These are phyloP conservation scores for Heliconius charithonia DNA, from an alignment of 2,888 invertebrate species.

Conservation along the genomic window DNA sequence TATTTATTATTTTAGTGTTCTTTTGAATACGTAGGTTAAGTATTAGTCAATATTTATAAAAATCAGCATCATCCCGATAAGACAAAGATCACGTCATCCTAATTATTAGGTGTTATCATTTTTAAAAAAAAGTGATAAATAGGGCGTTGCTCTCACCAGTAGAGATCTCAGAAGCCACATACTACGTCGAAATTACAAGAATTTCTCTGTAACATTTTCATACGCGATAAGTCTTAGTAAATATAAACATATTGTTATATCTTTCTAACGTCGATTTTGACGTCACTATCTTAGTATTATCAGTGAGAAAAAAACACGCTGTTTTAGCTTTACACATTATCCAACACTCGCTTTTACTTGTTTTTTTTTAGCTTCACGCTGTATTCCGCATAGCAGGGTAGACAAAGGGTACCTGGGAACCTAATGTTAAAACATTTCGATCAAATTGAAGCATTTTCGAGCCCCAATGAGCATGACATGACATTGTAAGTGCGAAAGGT, in stretches of 20 bases:
- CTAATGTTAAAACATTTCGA: no score
- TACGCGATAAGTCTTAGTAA: conserved; percentile 6
- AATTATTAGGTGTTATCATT: neutral
- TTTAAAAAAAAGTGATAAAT: neutral
- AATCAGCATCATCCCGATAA: neutral
- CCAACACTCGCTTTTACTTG: neutral
- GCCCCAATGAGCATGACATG: no score
- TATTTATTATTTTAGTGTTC: no score
- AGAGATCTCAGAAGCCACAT: neutral
- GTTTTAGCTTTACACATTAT: neutral
- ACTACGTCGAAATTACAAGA: neutral
- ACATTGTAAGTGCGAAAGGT: no score
- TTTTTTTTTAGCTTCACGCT: no score
- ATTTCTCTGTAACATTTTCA: neutral
- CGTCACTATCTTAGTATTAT: conserved; percentile 1
- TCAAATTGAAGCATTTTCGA: no score
- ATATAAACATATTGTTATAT: conserved; percentile 7
- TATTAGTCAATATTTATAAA: no score
- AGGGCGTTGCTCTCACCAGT: neutral
- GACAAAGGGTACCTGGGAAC: no score
- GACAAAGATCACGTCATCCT: neutral
- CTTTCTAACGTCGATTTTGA: neutral
- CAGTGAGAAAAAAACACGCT: neutral
- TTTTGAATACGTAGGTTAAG: no score
- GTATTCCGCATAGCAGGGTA: no score